phyloP scores from a whole-genome alignment of 1,140 invertebrate genomes.

The Micrasema minimum region DNA sequence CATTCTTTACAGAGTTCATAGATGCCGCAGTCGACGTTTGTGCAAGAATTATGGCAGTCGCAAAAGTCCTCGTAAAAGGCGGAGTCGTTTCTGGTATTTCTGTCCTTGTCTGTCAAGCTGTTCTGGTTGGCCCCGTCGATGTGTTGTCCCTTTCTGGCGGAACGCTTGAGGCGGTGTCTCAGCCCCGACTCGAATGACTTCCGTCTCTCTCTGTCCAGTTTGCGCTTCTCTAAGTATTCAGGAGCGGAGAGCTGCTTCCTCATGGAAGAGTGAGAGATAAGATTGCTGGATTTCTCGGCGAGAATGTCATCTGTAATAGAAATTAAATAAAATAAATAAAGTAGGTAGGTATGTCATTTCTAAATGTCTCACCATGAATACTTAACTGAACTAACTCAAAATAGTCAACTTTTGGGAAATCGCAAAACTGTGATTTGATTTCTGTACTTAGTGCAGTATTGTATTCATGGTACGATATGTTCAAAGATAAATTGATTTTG shows the following conservation, averaged over 20 bases:
- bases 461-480: too few species aligned
- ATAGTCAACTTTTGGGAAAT: too few species aligned
- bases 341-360: too few species aligned
- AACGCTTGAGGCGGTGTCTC: constrained; percentile 68
- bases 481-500: too few species aligned
- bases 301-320: constrained; percentile 63
- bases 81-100: constrained; percentile 6
- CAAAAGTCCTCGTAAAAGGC: constrained; percentile 31
- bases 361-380: too few species aligned
- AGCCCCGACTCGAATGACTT: constrained; percentile 74
- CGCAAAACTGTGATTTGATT: too few species aligned
- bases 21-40: constrained; percentile 22
- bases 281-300: constrained; percentile 64
- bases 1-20: constrained; percentile 35
- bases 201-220: constrained; percentile 75
- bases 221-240: constrained; percentile 87
- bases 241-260: constrained; percentile 86
- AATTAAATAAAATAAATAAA: constrained; percentile 9
- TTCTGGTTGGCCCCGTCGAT: background rate
- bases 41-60: constrained; percentile 23
- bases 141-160: constrained; percentile 47
- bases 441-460: too few species aligned
- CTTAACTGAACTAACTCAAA: too few species aligned
- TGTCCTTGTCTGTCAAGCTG: constrained; percentile 16
- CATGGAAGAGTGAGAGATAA: constrained; percentile 68